Evolutionary conservation across 2,113 vertebrate species (phyloP).

Genomic region (Gnathonemus longibarbis): DNA sequence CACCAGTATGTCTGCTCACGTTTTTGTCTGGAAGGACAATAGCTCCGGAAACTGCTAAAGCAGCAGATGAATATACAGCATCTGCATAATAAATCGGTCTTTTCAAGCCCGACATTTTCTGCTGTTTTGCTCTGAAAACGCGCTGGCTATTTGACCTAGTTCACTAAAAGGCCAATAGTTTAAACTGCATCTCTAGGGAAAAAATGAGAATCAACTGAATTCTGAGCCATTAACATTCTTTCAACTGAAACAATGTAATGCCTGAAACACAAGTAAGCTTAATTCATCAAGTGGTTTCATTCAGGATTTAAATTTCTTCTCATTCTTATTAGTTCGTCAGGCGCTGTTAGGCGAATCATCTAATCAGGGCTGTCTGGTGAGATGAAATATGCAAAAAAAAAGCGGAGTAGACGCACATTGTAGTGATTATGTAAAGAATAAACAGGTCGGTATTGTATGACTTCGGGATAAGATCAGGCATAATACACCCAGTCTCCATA

Average conservation of each 20-base stretch:
- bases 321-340: not conserved
- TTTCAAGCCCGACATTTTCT: not conserved
- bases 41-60: not conserved
- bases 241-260: not conserved
- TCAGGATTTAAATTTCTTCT: slow-evolving; percentile 1
- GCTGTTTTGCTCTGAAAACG: not conserved
- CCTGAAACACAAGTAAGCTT: slow-evolving; percentile 1
- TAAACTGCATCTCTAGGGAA: not conserved
- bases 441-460: slow-evolving; percentile 5
- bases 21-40: not conserved
- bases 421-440: not conserved
- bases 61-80: not conserved
- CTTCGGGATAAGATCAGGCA: not conserved
- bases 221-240: slow-evolving; percentile 4
- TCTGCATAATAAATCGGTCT: not conserved
- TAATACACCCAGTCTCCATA: not conserved
- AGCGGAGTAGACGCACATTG: not conserved
- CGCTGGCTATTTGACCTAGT: not conserved
- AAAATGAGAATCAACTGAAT: not conserved
- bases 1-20: not conserved
- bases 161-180: not conserved
- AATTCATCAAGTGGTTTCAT: not conserved
- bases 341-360: not conserved
- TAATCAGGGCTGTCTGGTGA: not conserved
- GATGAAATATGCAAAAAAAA: not conserved